Evolutionary conservation across 2,888 invertebrate species (phyloP).

Genomic region (Dicycla oo): DNA sequence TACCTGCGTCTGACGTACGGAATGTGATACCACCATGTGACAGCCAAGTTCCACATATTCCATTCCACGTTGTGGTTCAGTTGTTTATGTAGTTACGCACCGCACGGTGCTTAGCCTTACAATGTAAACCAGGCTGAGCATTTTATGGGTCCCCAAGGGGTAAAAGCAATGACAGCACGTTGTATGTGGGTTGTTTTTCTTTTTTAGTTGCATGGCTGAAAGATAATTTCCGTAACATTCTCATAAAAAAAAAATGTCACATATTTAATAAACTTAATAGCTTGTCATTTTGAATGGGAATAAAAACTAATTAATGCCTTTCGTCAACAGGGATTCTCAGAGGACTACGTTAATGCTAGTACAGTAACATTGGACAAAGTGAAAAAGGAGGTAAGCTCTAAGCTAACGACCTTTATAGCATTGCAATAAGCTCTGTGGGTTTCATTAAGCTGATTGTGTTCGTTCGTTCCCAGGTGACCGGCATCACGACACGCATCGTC

Average conservation of each 20-base stretch:
- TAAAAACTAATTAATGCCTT: conserved; percentile 32
- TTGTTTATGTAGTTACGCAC: not conserved
- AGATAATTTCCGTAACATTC: conserved; percentile 6
- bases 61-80: not conserved
- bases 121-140: conserved; percentile 25
- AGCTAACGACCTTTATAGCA: conserved; percentile 43
- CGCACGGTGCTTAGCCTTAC: conserved; percentile 3
- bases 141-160: conserved; percentile 37
- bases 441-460: conserved; percentile 51
- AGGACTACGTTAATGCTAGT: conserved; percentile 95
- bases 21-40: not conserved
- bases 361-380: conserved; percentile 94
- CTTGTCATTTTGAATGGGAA: conserved; percentile 32
- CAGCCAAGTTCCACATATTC: not conserved
- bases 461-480: conserved; percentile 90
- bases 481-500: conserved; percentile 94
- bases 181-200: not conserved
- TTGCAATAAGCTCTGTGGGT: conserved; percentile 24
- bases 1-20: not conserved
- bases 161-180: not conserved
- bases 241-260: conserved; percentile 5
- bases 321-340: conserved; percentile 92
- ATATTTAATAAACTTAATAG: conserved; percentile 8
- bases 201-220: conserved; percentile 2
- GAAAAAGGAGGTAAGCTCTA: conserved; percentile 92